Percentiles rank a stretch among this genome's conserved stretches.
These are phyloP conservation scores for Oceanodroma tethys DNA, from an alignment of 2,113 vertebrate species.

Conservation along the genomic window DNA sequence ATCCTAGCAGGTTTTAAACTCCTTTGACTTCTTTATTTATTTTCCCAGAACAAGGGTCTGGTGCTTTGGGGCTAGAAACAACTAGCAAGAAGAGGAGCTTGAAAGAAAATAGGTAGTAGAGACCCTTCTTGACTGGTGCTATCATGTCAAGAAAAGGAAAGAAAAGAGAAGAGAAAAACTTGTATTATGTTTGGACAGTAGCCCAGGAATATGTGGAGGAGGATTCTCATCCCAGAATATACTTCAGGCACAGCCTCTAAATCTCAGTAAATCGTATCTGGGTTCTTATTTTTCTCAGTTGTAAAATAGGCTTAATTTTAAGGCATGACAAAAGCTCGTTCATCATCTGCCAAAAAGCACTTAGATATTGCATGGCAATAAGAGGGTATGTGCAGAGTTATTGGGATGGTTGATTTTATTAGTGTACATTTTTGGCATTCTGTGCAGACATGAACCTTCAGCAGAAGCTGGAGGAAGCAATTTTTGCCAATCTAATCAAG, in stretches of 20 bases:
- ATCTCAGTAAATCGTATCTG: slow-evolving; percentile 27
- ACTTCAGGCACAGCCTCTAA: slow-evolving; percentile 5
- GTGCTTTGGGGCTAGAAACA: not conserved
- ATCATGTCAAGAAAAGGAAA: not conserved
- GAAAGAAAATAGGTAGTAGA: not conserved
- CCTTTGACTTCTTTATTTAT: not conserved
- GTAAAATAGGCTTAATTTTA: slow-evolving; percentile 43
- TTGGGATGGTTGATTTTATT: not conserved
- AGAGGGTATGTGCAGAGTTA: not conserved
- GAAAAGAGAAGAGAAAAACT: not conserved
- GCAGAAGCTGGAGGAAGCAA: not conserved
- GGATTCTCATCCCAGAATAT: not conserved
- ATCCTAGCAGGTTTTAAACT: not conserved
- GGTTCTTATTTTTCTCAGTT: slow-evolving; percentile 24
- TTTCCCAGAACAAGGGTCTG: not conserved
- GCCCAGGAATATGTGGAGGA: slow-evolving; percentile 7
- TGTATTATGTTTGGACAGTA: not conserved
- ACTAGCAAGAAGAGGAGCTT: not conserved
- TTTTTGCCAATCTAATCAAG: not conserved
- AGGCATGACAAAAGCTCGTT: slow-evolving; percentile 12
- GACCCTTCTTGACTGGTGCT: not conserved
- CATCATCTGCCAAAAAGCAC: slow-evolving; percentile 32
- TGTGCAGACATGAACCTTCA: not conserved
- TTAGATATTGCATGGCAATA: not conserved
- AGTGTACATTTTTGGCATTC: not conserved